Percentiles rank a stretch among this genome's conserved stretches.
Conservation (phyloP, 1,140 invertebrate genomes). For the Lutraria rhynchaena region DNA sequence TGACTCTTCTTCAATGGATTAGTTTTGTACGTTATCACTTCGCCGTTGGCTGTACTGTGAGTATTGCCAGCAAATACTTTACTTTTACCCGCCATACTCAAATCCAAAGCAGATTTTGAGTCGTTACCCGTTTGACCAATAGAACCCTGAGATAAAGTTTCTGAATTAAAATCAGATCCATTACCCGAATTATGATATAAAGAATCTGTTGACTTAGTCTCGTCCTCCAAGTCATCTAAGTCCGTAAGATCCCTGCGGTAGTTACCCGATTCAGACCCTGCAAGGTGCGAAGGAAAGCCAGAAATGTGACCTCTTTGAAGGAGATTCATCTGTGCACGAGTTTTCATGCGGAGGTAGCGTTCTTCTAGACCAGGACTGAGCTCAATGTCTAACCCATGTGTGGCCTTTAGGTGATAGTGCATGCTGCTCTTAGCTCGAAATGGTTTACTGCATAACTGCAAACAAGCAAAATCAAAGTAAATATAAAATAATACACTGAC, state of each 20-base stretch:
- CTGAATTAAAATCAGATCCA: slow-evolving; percentile 10
- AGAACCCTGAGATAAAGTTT: slow-evolving; percentile 51
- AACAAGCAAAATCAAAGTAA: slow-evolving; percentile 12
- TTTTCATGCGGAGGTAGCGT: slow-evolving; percentile 76
- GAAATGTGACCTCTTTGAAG: slow-evolving; percentile 33
- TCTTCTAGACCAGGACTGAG: slow-evolving; percentile 77
- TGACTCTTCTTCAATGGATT: slow-evolving; percentile 51
- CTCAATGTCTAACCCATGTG: slow-evolving; percentile 75
- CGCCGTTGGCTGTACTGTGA: not conserved
- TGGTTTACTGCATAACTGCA: slow-evolving; percentile 71
- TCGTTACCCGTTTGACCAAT: slow-evolving; percentile 48
- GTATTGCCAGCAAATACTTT: not conserved
- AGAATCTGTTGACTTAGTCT: slow-evolving; percentile 49
- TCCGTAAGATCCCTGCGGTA: slow-evolving; percentile 27
- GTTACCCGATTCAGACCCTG: slow-evolving; percentile 41
- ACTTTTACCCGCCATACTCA: slow-evolving; percentile 19
- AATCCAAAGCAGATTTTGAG: slow-evolving; percentile 41
- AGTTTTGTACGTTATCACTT: slow-evolving; percentile 33
- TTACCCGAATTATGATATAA: slow-evolving; percentile 47
- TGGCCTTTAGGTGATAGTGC: slow-evolving; percentile 76
- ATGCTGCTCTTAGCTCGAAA: slow-evolving; percentile 74
- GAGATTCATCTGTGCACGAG: slow-evolving; percentile 55
- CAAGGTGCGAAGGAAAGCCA: slow-evolving; percentile 6
- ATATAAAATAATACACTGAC: not conserved
- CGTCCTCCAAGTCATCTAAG: slow-evolving; percentile 45